Evolutionary conservation across 2,888 invertebrate genomes (phyloP), one percentile per base, ranked within the genome.

Genomic region (Drymonia ruficornis): DNA sequence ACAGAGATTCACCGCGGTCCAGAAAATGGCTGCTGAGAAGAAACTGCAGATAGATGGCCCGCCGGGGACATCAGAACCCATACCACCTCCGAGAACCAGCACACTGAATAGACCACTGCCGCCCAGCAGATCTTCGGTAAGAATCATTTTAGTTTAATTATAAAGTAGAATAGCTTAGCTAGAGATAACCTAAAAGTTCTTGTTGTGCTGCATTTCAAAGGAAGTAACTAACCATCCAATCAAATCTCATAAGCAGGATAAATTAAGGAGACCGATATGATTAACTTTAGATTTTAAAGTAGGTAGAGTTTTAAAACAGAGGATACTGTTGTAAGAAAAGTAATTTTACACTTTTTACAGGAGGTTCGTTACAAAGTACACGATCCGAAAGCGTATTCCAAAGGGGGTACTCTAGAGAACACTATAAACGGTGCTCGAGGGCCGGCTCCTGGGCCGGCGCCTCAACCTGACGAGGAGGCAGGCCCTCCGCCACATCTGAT

Each of bases 331-430:
- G 31, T 11, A 2, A 44, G 15, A 45, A 38, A 51, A 42, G n/a
- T 18, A 50, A 52, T 38, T 29, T 5, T 53, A 8, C 9, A 55
- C 23, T 94, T 76, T 52, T 72, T 75, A 40, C 96, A 97, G 97
- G 97, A 98, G 95, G 97, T 98, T 88, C 96, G 98, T 84, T 98
- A 96, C 94, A 98, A 97, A 94, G 96, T 97, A 76, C 97, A 97
- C 94, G 98, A 98, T 93, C 97, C 97, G 50, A 98, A 97, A 93
- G 96, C 96, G 84, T 97, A 97, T 92, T 96, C 97, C 82, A 98
- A 97, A 92, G 97, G 97, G 53, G 97, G 97, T 50, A 97, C 97
- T 40, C 92, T 97, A 77, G 98, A 98, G 89, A 97, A 97, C 85
- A 97, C 97, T 59, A 96, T 98, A 71, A 98, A 97, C 83, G 97